Base-by-base conservation (phyloP, 2,797 vertebrate genomes). In the Hypotaenidia philippensis region DNA sequence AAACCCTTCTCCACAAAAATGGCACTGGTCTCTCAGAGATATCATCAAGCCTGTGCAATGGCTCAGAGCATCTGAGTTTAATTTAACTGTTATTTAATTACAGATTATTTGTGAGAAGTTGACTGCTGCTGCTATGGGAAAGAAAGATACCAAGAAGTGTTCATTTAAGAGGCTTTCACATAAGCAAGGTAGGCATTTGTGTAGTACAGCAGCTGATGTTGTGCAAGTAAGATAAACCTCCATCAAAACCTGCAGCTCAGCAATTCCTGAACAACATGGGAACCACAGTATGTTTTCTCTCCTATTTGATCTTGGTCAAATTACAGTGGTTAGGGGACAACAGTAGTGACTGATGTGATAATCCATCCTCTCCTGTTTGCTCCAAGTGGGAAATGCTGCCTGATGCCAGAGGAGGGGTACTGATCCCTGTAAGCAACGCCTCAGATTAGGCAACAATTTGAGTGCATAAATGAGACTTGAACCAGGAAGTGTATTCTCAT, bases 71-170 rank as follows among this genome's bases (percentile, higher is more conserved):
- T 93, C 77, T 82, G 86, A 76, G 29, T 82, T 50, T 72, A 90
- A 92, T 96, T 94, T 69, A 79, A 82, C 50, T 45, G 34, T 26
- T 34, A 40, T 87, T 95, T 86, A 71, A 92, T 92, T 90, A 68
- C n/a, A 69, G 50, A 72, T 75, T 76, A 90, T 15, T 74, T 91
- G 53, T 65, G 65, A 91, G 29, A 83, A 83, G 40, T 25, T 78
- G 53, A 45, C 63, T 63, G 66, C 55, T 74, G 44, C 50, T 77
- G 83, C 47, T 59, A 6, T n/a, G 70, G 59, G 55, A 89, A 84
- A 53, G 45, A 74, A 70, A 72, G 55, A 17, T 27, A 49, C 1
- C n/a, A 55, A 81, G 50, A 61, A 55, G 5, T 29, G 6, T 59
- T 89, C 41, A 25, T 84, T 83, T 83, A 31, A 65, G n/a, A 78